Conservation (phyloP, 2,113 vertebrate genomes). For the Amazona guildingii region DNA sequence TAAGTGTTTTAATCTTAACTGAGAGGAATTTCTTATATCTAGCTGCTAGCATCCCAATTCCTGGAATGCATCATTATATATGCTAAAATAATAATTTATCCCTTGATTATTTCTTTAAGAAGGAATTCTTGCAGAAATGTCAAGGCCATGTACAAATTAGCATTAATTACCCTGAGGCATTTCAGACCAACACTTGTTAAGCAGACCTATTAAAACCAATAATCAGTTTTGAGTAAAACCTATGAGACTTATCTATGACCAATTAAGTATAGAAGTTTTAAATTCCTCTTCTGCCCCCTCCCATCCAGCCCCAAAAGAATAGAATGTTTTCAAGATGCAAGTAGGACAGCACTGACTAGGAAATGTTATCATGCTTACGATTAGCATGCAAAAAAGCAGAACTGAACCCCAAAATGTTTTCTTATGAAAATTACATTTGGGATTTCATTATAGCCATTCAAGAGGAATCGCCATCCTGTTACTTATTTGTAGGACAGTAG, state of each 20-base stretch:
- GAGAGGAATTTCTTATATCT: neutral
- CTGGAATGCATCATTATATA: slow-evolving; percentile 2
- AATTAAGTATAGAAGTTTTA: neutral
- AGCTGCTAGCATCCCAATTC: neutral
- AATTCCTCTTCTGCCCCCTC: neutral
- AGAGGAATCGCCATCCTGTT: neutral
- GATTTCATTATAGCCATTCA: neutral
- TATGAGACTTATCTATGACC: neutral
- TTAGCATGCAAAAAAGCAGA: neutral
- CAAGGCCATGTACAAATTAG: slow-evolving; percentile 36
- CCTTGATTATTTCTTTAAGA: slow-evolving; percentile 37
- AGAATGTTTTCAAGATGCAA: neutral
- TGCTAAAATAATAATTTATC: slow-evolving; percentile 34
- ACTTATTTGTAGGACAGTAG: neutral
- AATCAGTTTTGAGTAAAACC: slow-evolving; percentile 28
- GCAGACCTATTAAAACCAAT: slow-evolving; percentile 27
- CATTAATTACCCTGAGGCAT: slow-evolving; percentile 37
- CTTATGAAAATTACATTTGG: neutral
- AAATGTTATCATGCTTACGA: neutral
- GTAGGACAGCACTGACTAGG: neutral
- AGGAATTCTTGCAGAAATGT: slow-evolving; percentile 16
- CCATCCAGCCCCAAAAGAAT: neutral
- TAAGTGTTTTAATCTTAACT: neutral
- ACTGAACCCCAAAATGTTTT: neutral
- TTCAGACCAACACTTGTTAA: slow-evolving; percentile 39